These are phyloP conservation scores for Osmerus mordax DNA, from an alignment of 2,113 vertebrate genomes.

Conservation along the genomic window DNA sequence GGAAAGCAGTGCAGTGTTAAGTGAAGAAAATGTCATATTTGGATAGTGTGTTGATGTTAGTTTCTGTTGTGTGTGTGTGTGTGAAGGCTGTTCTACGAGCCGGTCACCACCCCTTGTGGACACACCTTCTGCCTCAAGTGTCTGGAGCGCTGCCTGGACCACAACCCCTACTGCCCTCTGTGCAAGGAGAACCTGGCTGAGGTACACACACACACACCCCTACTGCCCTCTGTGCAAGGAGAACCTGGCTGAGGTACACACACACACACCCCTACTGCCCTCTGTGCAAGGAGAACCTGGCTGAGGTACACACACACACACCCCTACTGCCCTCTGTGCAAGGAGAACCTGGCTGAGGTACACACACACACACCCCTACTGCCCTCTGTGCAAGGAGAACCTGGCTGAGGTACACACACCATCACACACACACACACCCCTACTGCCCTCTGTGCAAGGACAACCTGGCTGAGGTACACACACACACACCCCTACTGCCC, in stretches of 20 bases:
- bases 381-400: slow-evolving; percentile 91
- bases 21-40: too few relatives aligned
- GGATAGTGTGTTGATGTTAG: background rate
- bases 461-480: too few relatives aligned
- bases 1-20: too few relatives aligned
- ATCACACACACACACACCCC: too few relatives aligned
- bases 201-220: slow-evolving; percentile 54
- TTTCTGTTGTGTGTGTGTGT: slow-evolving; percentile 24
- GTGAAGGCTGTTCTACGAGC: slow-evolving; percentile 88
- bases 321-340: background rate
- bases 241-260: background rate
- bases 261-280: slow-evolving; percentile 77
- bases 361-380: slow-evolving; percentile 66
- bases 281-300: slow-evolving; percentile 89
- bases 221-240: background rate
- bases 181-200: slow-evolving; percentile 91
- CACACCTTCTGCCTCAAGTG: slow-evolving; percentile 95
- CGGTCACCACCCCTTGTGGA: slow-evolving; percentile 87
- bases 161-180: slow-evolving; percentile 86
- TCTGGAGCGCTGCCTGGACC: slow-evolving; percentile 90
- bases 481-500: too few relatives aligned
- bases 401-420: slow-evolving; percentile 76
- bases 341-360: too few relatives aligned
- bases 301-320: slow-evolving; percentile 70
- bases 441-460: too few relatives aligned